Base-by-base conservation (phyloP, 2,113 vertebrate genomes). In the Himantopus leucocephalus region DNA sequence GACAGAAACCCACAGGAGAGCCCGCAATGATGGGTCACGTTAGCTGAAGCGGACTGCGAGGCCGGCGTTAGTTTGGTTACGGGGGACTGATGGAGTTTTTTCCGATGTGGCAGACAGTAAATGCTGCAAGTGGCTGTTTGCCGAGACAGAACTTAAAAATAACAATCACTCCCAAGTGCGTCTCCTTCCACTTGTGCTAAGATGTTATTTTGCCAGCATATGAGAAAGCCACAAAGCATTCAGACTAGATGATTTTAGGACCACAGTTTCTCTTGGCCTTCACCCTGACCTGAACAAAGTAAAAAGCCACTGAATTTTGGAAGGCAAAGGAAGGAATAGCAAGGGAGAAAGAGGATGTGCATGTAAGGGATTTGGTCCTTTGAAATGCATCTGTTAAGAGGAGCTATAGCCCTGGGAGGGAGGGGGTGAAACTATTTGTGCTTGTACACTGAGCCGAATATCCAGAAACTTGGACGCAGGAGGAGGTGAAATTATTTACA, bases 401-500 rank as follows among this genome's bases (percentile, higher is more conserved):
- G 29, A 84, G n/a, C 34, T 70, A 23, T 35, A 73, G 32, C 43
- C 27, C 20, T 50, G 43, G 37, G 47, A 67, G 56, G 9, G 18
- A 39, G 16, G 3, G 27, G 8, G 8, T 75, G 52, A 82, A 75
- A 78, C 70, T 52, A 10, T 58, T 92, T 84, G 47, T 85, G 52
- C 21, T 71, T 84, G 43, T 71, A 63, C 56, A 23, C 29, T 59
- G 32, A 39, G 30, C 41, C 0, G 24, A 87, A 91, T 64, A 91
- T 50, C 85, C 60, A 2, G 2, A 77, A 74, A 77, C 32, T 35
- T 62, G 68, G 48, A 75, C 10, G 2, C 37, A 41, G 85, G 71
- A 95, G 77, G 66, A 76, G 67, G 67, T 82, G 39, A 96, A 93
- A 79, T 56, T 87, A 52, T 87, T 95, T 81, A 17, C 52, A 37